These are phyloP conservation scores for Eudasyphora cyanicolor DNA, from an alignment of 2,888 invertebrate species.

Conservation along the genomic window DNA sequence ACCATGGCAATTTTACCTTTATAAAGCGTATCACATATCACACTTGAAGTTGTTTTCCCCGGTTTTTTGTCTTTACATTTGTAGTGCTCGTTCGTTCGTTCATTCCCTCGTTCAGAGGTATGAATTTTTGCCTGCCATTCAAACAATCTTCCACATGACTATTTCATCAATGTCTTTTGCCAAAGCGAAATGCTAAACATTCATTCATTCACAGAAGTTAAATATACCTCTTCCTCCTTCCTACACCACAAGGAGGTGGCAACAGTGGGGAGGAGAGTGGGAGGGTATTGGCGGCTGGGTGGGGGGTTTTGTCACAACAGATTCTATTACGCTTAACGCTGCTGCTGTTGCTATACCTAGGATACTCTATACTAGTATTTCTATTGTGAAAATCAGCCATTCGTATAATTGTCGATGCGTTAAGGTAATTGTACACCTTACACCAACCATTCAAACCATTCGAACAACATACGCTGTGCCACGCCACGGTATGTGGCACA, in stretches of 20 bases:
- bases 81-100: background rate
- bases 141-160: conserved; percentile 57
- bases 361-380: conserved; percentile 40
- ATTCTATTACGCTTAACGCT: conserved; percentile 60
- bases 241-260: background rate
- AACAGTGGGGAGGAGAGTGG: background rate
- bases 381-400: conserved; percentile 74
- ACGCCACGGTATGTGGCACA: conserved; percentile 2
- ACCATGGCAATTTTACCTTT: conserved; percentile 65
- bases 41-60: conserved; percentile 70
- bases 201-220: conserved; percentile 43
- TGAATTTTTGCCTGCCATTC: background rate
- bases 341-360: background rate
- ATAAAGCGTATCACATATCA: conserved; percentile 76
- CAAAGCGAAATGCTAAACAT: conserved; percentile 53
- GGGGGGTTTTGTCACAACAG: conserved; percentile 7
- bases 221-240: background rate
- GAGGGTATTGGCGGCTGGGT: background rate
- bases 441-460: conserved; percentile 44
- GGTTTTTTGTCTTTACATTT: conserved; percentile 19
- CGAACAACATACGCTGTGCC: conserved; percentile 39
- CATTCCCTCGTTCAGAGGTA: background rate
- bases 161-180: conserved; percentile 66
- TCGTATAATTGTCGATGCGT: conserved; percentile 80
- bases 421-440: conserved; percentile 79